Conservation (phyloP, 2,797 vertebrate genomes). For the Picus viridis region DNA sequence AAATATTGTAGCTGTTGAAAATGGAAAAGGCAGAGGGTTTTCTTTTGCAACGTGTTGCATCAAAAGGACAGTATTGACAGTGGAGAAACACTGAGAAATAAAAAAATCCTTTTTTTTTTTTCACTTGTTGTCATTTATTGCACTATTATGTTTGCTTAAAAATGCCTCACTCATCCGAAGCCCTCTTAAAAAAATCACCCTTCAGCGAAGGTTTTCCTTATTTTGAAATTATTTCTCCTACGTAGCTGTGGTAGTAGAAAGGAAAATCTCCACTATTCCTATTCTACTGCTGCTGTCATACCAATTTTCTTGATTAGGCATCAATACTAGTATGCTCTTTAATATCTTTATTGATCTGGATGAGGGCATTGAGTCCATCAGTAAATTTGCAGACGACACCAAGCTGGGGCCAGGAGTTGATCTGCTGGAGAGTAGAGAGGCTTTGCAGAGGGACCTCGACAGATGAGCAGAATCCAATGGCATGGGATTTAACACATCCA, state of each 20-base stretch:
- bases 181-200: neutral
- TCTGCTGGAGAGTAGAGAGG: too few species aligned
- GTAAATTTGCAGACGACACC: too few species aligned
- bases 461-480: too few species aligned
- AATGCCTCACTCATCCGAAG: neutral
- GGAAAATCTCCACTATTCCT: neutral
- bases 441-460: too few species aligned
- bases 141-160: neutral
- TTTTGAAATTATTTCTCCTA: neutral
- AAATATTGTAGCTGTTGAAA: conserved; percentile 84
- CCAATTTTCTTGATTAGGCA: neutral
- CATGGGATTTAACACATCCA: too few species aligned
- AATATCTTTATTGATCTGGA: too few species aligned
- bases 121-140: conserved; percentile 77
- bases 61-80: conserved; percentile 81
- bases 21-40: conserved; percentile 75
- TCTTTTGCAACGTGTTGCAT: conserved; percentile 78
- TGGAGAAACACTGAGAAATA: conserved; percentile 83
- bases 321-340: neutral
- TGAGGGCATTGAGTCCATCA: too few species aligned
- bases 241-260: neutral
- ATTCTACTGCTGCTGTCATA: neutral
- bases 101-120: conserved; percentile 79
- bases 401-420: too few species aligned
- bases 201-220: neutral